Evolutionary conservation across 2,888 invertebrate species (phyloP).

Genomic region (Cataglyphis altisquamis): DNA sequence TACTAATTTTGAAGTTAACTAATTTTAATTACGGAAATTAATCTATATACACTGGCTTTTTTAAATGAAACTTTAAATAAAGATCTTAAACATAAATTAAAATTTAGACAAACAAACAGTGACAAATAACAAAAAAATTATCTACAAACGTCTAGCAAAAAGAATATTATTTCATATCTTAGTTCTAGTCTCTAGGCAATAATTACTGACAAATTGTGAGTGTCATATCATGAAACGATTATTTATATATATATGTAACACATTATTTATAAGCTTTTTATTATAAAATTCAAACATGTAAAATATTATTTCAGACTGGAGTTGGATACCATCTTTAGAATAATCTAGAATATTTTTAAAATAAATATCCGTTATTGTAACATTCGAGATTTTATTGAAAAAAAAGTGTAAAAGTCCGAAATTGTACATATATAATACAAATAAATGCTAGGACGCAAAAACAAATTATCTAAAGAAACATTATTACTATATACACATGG

Average conservation of each 20-base stretch:
- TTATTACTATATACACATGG: neutral
- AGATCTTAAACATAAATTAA: neutral
- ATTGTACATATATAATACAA: neutral
- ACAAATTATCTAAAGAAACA: neutral
- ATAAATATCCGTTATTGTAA: neutral
- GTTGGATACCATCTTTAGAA: slow-evolving; percentile 63
- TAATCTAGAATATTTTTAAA: slow-evolving; percentile 20
- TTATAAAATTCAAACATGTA: neutral
- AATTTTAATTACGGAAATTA: neutral
- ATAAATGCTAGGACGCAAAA: neutral
- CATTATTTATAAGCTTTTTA: neutral
- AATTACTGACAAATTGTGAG: neutral
- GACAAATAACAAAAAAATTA: neutral
- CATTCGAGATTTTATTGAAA: neutral
- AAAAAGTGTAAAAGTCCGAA: no score
- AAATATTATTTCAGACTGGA: slow-evolving; percentile 69
- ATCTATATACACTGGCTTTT: neutral
- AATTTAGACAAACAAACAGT: neutral
- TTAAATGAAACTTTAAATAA: neutral
- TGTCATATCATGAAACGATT: neutral
- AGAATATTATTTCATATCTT: neutral
- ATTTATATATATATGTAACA: neutral
- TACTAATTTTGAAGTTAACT: no score
- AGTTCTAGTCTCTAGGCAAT: neutral
- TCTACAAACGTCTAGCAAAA: neutral